These are phyloP conservation scores for Metaphire vulgaris DNA, from an alignment of 1,140 invertebrate species.

Conservation along the genomic window DNA sequence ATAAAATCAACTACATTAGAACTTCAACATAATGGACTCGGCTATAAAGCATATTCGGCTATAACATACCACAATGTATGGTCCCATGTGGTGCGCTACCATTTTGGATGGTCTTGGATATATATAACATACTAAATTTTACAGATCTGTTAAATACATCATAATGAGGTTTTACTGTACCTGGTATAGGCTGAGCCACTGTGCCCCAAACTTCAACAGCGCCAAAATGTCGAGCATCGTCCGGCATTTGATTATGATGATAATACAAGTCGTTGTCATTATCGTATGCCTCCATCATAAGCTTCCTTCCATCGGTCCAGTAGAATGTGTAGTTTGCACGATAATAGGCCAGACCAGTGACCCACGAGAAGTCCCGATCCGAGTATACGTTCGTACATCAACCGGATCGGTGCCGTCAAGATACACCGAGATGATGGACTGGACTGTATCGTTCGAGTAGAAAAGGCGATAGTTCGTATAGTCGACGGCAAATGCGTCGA, in stretches of 20 bases:
- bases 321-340: conserved; percentile 64
- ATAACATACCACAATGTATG: no score
- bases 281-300: conserved; percentile 57
- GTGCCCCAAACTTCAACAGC: neutral
- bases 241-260: neutral
- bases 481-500: conserved; percentile 71
- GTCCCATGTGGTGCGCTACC: no score
- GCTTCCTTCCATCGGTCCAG: conserved; percentile 70
- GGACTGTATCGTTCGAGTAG: conserved; percentile 62
- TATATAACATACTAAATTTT: no score
- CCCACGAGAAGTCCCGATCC: conserved; percentile 30
- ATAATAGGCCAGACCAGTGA: conserved; percentile 35
- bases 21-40: no score
- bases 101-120: no score
- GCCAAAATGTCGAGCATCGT: neutral
- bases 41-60: no score
- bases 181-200: neutral
- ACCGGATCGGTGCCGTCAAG: conserved; percentile 70
- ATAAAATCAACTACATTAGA: no score
- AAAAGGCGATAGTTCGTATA: conserved; percentile 72
- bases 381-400: conserved; percentile 63
- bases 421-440: conserved; percentile 72
- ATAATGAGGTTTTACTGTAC: no score
- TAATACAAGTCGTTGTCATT: neutral
- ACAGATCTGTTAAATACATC: no score